Conservation (phyloP, 2,797 vertebrate species). For the Okamejei kenojei region DNA sequence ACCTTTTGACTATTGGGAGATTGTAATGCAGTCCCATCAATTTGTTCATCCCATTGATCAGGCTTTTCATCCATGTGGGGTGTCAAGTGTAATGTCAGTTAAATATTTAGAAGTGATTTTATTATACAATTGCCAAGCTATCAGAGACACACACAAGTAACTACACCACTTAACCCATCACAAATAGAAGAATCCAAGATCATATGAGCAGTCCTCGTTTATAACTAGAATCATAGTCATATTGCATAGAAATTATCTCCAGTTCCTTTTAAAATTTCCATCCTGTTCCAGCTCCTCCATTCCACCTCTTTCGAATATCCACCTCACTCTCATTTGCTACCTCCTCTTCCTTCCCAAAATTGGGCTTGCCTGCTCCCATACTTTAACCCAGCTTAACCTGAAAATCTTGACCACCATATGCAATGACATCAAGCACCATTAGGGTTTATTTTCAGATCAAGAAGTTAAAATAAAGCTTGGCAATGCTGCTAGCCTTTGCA, state of each 20-base stretch:
- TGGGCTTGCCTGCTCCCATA: not conserved
- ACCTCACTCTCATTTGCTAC: not conserved
- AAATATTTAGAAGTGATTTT: constrained; percentile 26
- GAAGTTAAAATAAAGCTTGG: not conserved
- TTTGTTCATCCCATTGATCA: not conserved
- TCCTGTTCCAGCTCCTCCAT: not conserved
- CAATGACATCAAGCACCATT: not conserved
- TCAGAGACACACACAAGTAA: not conserved
- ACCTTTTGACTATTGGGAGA: too few species aligned
- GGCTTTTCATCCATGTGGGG: not conserved
- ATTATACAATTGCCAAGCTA: not conserved
- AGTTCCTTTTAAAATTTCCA: too few species aligned
- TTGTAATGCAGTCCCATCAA: too few species aligned
- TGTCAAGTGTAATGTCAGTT: not conserved
- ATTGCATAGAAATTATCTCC: too few species aligned
- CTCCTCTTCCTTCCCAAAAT: not conserved
- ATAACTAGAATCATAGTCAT: not conserved
- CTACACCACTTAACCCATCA: not conserved
- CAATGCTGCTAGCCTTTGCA: not conserved
- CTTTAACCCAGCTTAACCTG: not conserved
- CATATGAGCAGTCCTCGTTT: not conserved
- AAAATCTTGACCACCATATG: not conserved
- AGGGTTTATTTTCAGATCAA: not conserved
- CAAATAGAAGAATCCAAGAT: not conserved
- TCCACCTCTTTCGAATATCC: not conserved